Base-by-base conservation (phyloP, 2,888 invertebrate genomes). In the Branchipolynoe longqiensis region DNA sequence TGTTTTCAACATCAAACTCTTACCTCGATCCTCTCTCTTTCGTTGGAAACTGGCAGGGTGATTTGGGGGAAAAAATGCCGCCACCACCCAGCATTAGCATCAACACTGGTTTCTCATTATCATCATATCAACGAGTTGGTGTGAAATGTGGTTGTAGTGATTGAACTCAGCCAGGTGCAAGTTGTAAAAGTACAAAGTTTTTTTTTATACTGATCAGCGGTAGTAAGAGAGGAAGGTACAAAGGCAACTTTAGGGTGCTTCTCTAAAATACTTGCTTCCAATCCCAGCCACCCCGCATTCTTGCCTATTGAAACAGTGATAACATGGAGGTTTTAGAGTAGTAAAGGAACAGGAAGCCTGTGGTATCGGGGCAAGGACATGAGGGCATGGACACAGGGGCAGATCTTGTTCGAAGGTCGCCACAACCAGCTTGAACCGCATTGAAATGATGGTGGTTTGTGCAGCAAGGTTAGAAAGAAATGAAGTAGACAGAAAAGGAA, bases 41-140 rank as follows among this genome's bases (percentile, higher is more conserved):
- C 69, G 36, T n/a, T 36, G 69, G 38, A 22, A 69, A n/a, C 62
- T 69, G 14, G 69, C 69, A 38, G 69, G n/a, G 33, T 69, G 69
- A 36, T n/a, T n/a, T n/a, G n/a, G 62, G 62, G 69, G 38, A 69
- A 69, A 69, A 69, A 69, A 69, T 38, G 69, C 22, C 36, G 36
- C 69, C 69, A 69, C 69, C 69, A 69, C 69, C 69, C 69, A 69
- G 69, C 69, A 69, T 69, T 69, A 69, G 18, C 18, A 48, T 48
- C 18, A 18, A 48, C 18, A 48, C 8, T 48, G 48, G 48, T 48
- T 69, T 33, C 12, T 62, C n/a, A 38, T 69, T 33, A 33, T 69
- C 69, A 69, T 31, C 12, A 62, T 18, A 69, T 69, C 69, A 69
- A 69, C n/a, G n/a, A 69, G 69, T 69, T 33, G 69, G 69, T 69